These are phyloP conservation scores for Microcebus murinus DNA, from an alignment of 2,113 vertebrate genomes.

Conservation along the genomic window DNA sequence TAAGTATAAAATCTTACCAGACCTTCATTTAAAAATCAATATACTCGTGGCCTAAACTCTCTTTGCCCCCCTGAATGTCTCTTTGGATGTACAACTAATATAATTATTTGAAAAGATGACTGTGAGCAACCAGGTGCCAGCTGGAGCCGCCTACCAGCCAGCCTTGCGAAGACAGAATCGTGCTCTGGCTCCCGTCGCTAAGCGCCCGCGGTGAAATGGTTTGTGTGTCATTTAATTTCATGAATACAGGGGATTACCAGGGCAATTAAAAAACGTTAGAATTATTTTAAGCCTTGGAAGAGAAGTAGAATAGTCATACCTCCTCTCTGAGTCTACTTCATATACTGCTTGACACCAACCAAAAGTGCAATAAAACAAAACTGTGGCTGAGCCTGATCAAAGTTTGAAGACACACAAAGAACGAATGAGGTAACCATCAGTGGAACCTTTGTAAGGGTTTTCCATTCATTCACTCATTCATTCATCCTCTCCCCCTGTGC, in stretches of 20 bases:
- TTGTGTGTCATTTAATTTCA: not conserved
- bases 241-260: not conserved
- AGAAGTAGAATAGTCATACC: not conserved
- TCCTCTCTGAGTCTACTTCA: conserved; percentile 31
- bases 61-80: not conserved
- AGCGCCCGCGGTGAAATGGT: not conserved
- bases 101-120: not conserved
- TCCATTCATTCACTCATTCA: not conserved
- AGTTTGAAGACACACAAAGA: not conserved
- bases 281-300: not conserved
- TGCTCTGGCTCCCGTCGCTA: not conserved
- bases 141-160: not conserved
- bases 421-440: not conserved
- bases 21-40: not conserved
- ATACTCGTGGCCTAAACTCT: not conserved
- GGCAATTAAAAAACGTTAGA: conserved; percentile 17
- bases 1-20: not conserved
- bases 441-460: not conserved
- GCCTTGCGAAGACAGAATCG: not conserved
- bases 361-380: not conserved
- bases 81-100: not conserved
- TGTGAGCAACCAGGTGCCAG: not conserved
- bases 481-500: not conserved
- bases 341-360: not conserved
- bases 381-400: not conserved